Evolutionary conservation across 92 coral and sea anemone genomes (phyloP).

Genomic region (Zoanthus sociatus): DNA sequence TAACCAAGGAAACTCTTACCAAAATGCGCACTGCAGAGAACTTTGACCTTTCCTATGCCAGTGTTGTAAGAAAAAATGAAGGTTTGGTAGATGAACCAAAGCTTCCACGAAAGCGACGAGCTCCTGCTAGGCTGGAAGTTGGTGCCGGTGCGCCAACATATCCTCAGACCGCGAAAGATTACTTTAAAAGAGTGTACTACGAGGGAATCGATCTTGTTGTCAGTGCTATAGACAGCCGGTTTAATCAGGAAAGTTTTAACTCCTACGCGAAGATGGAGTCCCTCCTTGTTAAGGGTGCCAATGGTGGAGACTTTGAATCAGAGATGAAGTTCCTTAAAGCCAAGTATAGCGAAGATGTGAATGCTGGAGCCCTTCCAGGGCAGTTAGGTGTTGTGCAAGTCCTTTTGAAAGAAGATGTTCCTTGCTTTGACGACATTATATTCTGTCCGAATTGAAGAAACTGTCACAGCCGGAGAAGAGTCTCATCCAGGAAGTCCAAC

Average conservation of each 20-base stretch:
- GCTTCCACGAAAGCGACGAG: conserved; percentile 51
- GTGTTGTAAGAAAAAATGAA: conserved; percentile 9
- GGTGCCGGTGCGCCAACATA: conserved; percentile 44
- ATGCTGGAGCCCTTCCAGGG: background rate
- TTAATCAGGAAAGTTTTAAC: conserved; percentile 52
- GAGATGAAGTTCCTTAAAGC: conserved; percentile 24
- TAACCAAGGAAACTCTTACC: conserved; percentile 19
- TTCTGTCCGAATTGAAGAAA: background rate
- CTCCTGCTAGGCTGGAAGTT: conserved; percentile 48
- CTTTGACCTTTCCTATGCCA: conserved; percentile 41
- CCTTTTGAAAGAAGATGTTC: background rate
- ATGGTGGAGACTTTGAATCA: conserved; percentile 36
- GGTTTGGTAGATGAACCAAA: conserved; percentile 29
- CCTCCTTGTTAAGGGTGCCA: conserved; percentile 51
- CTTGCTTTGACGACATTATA: conserved; percentile 11
- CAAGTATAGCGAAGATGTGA: background rate
- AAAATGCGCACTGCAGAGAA: conserved; percentile 50
- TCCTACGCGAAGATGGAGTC: conserved; percentile 59
- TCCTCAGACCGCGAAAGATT: conserved; percentile 45
- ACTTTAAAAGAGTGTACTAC: conserved; percentile 37
- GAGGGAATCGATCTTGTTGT: conserved; percentile 49
- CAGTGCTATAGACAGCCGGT: conserved; percentile 44
- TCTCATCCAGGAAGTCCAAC: background rate
- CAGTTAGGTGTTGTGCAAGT: background rate
- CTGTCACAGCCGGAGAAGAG: background rate